Evolutionary conservation across 1,140 invertebrate genomes (phyloP).

Genomic region (Cydia splendana): DNA sequence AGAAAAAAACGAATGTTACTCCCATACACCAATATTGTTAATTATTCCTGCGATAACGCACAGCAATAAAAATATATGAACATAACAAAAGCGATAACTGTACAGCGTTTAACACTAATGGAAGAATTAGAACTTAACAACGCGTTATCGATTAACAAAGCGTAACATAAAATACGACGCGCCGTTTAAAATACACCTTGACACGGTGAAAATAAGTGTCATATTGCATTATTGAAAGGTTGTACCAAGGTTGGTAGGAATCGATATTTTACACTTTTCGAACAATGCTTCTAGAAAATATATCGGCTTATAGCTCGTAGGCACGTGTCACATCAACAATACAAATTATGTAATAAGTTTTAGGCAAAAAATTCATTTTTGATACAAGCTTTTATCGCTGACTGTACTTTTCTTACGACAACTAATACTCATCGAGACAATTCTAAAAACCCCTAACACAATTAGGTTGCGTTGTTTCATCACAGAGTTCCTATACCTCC

Average conservation of each 20-base stretch:
- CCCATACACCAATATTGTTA: not conserved
- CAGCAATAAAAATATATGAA: constrained; percentile 48
- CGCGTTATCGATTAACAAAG: constrained; percentile 22
- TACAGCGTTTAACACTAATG: constrained; percentile 58
- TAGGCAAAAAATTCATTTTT: too few species aligned
- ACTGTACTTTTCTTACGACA: too few species aligned
- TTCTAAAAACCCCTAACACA: too few species aligned
- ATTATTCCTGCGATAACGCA: constrained; percentile 47
- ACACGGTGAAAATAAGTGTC: not conserved
- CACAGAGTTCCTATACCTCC: too few species aligned
- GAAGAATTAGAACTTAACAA: constrained; percentile 58
- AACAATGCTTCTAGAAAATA: not conserved
- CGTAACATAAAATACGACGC: constrained; percentile 19
- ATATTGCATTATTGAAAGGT: not conserved
- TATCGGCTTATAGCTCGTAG: constrained; percentile 1
- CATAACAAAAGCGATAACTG: constrained; percentile 51
- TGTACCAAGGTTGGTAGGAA: not conserved
- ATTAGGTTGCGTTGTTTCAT: too few species aligned
- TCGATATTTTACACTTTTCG: not conserved
- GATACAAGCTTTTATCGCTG: too few species aligned
- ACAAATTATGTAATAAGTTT: too few species aligned
- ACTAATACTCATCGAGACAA: too few species aligned
- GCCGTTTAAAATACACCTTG: not conserved
- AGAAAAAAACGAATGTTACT: not conserved
- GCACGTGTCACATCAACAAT: not conserved